A percentile compares a stretch with the other conserved stretches of the same genome.
Evolutionary conservation across 2,888 invertebrate genomes (phyloP).

Genomic region (Polyploca ridens): DNA sequence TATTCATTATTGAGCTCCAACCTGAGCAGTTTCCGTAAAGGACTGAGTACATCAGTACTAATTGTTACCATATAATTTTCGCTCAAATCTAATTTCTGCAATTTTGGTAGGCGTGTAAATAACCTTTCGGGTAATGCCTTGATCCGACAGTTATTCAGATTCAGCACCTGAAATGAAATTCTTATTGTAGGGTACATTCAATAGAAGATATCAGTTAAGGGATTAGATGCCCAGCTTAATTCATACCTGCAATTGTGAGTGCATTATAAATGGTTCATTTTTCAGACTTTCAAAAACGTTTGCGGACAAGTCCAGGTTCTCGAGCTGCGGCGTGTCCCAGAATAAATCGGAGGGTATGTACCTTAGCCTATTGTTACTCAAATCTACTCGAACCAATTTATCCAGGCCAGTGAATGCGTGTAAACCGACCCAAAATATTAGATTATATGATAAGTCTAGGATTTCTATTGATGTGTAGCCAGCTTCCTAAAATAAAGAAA

Average conservation of each 20-base stretch:
- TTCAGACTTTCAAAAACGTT: conserved; percentile 85
- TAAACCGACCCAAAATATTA: conserved; percentile 85
- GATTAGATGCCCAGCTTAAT: not conserved
- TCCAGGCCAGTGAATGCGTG: conserved; percentile 84
- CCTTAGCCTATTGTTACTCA: conserved; percentile 86
- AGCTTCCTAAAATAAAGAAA: conserved; percentile 67
- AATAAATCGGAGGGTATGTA: conserved; percentile 83
- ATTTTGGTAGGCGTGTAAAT: conserved; percentile 81
- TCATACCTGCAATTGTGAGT: conserved; percentile 78
- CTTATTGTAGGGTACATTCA: not conserved
- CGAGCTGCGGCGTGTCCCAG: conserved; percentile 79
- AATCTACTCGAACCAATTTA: conserved; percentile 80
- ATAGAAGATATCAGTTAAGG: no score
- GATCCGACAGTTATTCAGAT: conserved; percentile 85
- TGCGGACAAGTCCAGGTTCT: conserved; percentile 84
- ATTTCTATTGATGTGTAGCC: conserved; percentile 76
- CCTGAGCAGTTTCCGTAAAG: conserved; percentile 74
- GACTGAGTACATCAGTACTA: conserved; percentile 72
- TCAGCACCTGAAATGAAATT: conserved; percentile 75
- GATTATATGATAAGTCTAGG: conserved; percentile 84
- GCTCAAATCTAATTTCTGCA: conserved; percentile 84
- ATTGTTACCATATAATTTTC: conserved; percentile 85
- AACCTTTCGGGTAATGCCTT: conserved; percentile 78
- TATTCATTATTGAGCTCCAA: conserved; percentile 84
- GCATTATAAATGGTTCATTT: conserved; percentile 84